Percentiles rank a stretch among this genome's conserved stretches.
Evolutionary conservation across 2,888 invertebrate genomes (phyloP).

Genomic region (Drosophila nr. fundita): DNA sequence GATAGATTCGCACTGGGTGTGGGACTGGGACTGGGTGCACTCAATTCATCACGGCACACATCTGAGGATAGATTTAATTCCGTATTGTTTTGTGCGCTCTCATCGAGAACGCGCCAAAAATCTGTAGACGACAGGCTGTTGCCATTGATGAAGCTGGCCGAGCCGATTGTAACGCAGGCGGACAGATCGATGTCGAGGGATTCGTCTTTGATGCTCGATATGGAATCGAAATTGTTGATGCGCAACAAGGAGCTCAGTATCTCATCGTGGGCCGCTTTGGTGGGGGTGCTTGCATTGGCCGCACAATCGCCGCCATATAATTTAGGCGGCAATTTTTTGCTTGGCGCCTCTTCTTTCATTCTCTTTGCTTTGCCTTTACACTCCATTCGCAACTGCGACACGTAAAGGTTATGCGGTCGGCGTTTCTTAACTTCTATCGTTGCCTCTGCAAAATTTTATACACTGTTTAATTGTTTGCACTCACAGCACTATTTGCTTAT

Average conservation of each 20-base stretch:
- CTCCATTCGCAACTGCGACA: conserved; percentile 78
- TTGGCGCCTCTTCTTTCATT: conserved; percentile 84
- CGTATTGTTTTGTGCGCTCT: conserved; percentile 81
- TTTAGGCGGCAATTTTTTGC: conserved; percentile 84
- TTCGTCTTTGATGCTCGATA: conserved; percentile 84
- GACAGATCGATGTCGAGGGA: conserved; percentile 84
- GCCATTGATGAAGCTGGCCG: conserved; percentile 79
- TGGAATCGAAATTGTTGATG: conserved; percentile 84
- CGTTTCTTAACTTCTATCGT: conserved; percentile 56
- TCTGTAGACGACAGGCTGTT: conserved; percentile 83
- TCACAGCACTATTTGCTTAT: conserved; percentile 46
- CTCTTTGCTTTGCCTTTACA: conserved; percentile 76
- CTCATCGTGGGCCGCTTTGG: conserved; percentile 82
- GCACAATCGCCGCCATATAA: conserved; percentile 71
- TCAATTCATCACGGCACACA: conserved; percentile 53
- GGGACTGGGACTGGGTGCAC: conserved; percentile 32
- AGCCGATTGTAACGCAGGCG: conserved; percentile 84
- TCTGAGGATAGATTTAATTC: conserved; percentile 71
- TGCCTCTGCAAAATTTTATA: conserved; percentile 31
- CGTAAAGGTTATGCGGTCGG: conserved; percentile 83
- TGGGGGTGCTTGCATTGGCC: conserved; percentile 68
- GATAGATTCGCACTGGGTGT: conserved; percentile 36
- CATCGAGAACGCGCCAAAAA: conserved; percentile 84
- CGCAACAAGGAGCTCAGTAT: conserved; percentile 83
- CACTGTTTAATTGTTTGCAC: conserved; percentile 39